Percentiles rank a stretch among this genome's conserved stretches.
Conservation (phyloP, 2,888 invertebrate genomes). For the Drosophila quinaria region DNA sequence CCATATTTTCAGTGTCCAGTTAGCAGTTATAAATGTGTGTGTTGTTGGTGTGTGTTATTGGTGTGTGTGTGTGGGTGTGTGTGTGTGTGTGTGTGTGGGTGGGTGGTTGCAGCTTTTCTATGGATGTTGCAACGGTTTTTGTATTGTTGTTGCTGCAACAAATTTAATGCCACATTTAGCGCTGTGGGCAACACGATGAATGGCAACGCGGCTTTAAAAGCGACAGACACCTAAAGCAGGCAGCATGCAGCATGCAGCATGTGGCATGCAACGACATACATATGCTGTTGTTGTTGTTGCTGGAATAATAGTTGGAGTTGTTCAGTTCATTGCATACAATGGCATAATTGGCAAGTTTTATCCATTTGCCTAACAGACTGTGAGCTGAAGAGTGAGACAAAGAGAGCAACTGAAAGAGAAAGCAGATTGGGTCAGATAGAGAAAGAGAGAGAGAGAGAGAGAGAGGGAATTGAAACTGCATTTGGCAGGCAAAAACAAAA, state of each 20-base stretch:
- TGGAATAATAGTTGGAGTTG: slow-evolving; percentile 50
- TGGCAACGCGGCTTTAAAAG: slow-evolving; percentile 54
- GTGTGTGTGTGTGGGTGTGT: slow-evolving; percentile 17
- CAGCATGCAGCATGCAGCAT: slow-evolving; percentile 16
- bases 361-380: slow-evolving; percentile 43
- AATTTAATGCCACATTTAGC: slow-evolving; percentile 80
- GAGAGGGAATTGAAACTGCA: slow-evolving; percentile 29
- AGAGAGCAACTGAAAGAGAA: neutral
- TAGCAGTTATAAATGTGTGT: slow-evolving; percentile 50
- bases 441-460: neutral
- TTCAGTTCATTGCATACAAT: slow-evolving; percentile 78
- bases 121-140: slow-evolving; percentile 24
- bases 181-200: slow-evolving; percentile 55
- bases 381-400: neutral
- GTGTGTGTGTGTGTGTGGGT: slow-evolving; percentile 15
- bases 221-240: slow-evolving; percentile 38
- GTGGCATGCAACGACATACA: slow-evolving; percentile 37
- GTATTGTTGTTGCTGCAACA: slow-evolving; percentile 54
- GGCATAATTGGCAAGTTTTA: slow-evolving; percentile 80
- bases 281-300: slow-evolving; percentile 23
- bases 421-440: neutral
- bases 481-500: slow-evolving; percentile 60
- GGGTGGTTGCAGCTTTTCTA: slow-evolving; percentile 27
- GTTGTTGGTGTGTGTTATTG: slow-evolving; percentile 31
- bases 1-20: slow-evolving; percentile 76